Evolutionary conservation across 2,113 vertebrate genomes (phyloP).

Genomic region (Dryoscopus gambensis): DNA sequence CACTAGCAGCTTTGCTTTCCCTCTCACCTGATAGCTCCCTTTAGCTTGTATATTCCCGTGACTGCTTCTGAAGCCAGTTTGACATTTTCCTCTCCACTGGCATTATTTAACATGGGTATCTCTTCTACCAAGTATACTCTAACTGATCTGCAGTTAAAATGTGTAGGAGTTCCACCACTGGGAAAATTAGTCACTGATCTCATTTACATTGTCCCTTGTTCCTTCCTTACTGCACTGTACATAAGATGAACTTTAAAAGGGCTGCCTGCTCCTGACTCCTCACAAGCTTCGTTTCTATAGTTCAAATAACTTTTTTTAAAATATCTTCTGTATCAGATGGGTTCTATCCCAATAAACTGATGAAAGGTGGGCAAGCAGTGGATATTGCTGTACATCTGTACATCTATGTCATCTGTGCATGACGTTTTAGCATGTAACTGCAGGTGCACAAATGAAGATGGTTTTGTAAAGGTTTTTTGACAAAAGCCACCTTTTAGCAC

Average conservation of each 20-base stretch:
- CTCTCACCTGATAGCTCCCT: not conserved
- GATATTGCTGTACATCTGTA: not conserved
- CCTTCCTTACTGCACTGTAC: not conserved
- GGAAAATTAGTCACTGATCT: conserved; percentile 40
- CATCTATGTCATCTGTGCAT: not conserved
- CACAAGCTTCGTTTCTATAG: not conserved
- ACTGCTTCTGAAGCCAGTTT: not conserved
- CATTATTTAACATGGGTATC: not conserved
- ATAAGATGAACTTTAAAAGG: conserved; percentile 6
- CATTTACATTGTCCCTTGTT: conserved; percentile 38
- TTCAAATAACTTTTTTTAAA: not conserved
- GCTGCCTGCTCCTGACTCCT: not conserved
- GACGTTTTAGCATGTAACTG: not conserved
- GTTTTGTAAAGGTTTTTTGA: not conserved
- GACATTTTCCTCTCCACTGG: not conserved
- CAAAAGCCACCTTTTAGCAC: not conserved
- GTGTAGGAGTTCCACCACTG: conserved; percentile 40
- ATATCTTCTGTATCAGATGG: not conserved
- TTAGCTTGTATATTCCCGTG: not conserved
- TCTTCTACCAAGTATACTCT: not conserved
- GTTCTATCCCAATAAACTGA: not conserved
- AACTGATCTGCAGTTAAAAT: conserved; percentile 1
- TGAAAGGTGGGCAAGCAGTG: not conserved
- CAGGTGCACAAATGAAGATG: not conserved
- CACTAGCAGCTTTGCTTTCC: not conserved